Evolutionary conservation across 1,140 invertebrate genomes (phyloP), one percentile per base, ranked within the genome.

Genomic region (Papilio glaucus): DNA sequence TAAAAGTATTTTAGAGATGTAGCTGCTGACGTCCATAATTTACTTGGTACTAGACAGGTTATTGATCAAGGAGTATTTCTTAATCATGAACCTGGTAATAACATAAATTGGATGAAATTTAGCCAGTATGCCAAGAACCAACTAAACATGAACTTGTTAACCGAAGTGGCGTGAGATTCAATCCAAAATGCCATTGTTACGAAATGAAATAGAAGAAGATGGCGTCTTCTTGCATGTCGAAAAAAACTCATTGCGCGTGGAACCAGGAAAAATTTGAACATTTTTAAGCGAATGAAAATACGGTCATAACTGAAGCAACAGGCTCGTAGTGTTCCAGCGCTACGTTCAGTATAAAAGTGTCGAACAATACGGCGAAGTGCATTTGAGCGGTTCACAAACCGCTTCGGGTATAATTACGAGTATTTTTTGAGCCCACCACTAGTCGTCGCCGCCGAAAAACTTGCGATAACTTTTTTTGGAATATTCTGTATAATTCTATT

Each of bases 301-400:
- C 60, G 60, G 60, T 61, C 49, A 57, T 24, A 42, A 18, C 21
- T 24, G 49, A 62, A 62, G 60, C 60, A 62, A 29, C 60, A 33
- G 60, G 33, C 60, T 9, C 41, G 41, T 62, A 18, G 33, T 62
- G 10, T 62, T 37, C 29, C 13, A 37, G 49, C 21, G 49, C 49
- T 37, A 33, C 60, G 29, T 37, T 65, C 33, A 13, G 33, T 39
- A 65, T 21, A 41, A 65, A 37, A 65, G 33, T 37, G 33, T 38
- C 62, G 39, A 65, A 65, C 62, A 65, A 65, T 65, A 15, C 39
- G 33, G 62, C 62, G 33, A 37, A 65, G 62, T 65, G 15, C 62
- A 39, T 65, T 65, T 65, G 15, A 33, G 62, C 62, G 26, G 29
- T 61, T 26, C 13, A 61, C 24, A 61, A 61, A 61, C 60, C 13